Percentiles rank a stretch among this genome's conserved stretches.
Evolutionary conservation across 2,113 vertebrate species (phyloP).

Genomic region (Fulica atra): DNA sequence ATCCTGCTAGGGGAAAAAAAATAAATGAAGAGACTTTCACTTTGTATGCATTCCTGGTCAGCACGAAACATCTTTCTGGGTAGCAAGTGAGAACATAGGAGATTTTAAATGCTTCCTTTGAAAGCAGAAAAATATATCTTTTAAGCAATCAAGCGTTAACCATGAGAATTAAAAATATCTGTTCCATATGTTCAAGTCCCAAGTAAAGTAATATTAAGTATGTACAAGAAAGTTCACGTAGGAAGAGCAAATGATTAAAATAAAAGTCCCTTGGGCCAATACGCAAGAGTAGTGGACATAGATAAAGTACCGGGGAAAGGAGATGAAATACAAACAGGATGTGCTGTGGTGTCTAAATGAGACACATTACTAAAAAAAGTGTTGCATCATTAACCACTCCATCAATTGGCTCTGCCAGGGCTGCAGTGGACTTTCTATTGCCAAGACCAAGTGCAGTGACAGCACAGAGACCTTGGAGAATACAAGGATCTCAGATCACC

Average conservation of each 20-base stretch:
- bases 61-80: neutral
- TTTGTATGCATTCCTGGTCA: constrained; percentile 34
- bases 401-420: constrained; percentile 37
- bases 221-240: constrained; percentile 68
- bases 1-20: neutral
- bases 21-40: neutral
- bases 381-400: constrained; percentile 59
- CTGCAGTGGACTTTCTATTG: neutral
- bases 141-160: constrained; percentile 60
- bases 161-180: constrained; percentile 73
- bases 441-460: neutral
- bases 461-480: neutral
- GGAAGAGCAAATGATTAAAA: constrained; percentile 72
- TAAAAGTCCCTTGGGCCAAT: constrained; percentile 66
- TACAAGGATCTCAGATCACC: neutral
- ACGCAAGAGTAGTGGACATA: constrained; percentile 20
- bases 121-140: constrained; percentile 60
- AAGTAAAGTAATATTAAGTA: constrained; percentile 70
- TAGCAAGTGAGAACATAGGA: constrained; percentile 33
- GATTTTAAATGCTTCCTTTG: constrained; percentile 58
- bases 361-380: constrained; percentile 55
- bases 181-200: constrained; percentile 66
- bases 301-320: constrained; percentile 60
- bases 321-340: constrained; percentile 72
- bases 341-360: constrained; percentile 65